Conservation (phyloP, 2,888 invertebrate genomes). For the Trilocha varians region DNA sequence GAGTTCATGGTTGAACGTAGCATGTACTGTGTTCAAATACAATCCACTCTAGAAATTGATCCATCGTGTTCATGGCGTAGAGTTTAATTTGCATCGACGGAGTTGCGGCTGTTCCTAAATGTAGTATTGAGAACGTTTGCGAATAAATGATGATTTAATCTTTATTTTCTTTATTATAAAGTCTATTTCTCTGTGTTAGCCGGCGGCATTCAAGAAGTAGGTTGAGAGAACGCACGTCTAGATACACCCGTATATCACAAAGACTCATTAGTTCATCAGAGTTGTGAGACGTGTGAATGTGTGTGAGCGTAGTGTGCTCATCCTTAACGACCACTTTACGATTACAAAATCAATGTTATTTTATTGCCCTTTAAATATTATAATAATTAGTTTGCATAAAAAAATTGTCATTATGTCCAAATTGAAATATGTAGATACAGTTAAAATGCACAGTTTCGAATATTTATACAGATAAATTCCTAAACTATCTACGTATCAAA, state of each 20-base stretch:
- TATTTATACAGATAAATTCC: too few relatives aligned
- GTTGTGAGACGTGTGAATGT: slow-evolving; percentile 34
- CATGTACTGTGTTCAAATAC: slow-evolving; percentile 53
- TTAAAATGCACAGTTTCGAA: too few relatives aligned
- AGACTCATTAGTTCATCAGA: slow-evolving; percentile 56
- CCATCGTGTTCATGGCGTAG: slow-evolving; percentile 32
- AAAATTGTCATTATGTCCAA: too few relatives aligned
- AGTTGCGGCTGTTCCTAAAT: slow-evolving; percentile 52
- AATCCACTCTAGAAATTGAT: slow-evolving; percentile 26
- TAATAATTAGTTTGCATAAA: too few relatives aligned
- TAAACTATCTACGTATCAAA: too few relatives aligned
- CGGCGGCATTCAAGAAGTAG: slow-evolving; percentile 64
- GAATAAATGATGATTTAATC: slow-evolving; percentile 47
- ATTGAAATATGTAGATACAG: too few relatives aligned
- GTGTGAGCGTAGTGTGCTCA: slow-evolving; percentile 8
- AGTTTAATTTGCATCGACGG: slow-evolving; percentile 41
- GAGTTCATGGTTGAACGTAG: slow-evolving; percentile 71
- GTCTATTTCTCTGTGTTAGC: slow-evolving; percentile 43
- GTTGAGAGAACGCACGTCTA: slow-evolving; percentile 67
- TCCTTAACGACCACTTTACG: slow-evolving; percentile 1
- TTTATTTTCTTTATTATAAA: slow-evolving; percentile 42
- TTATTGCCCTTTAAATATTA: too few relatives aligned
- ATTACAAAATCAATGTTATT: background rate
- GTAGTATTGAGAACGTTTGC: slow-evolving; percentile 58
- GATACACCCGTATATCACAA: slow-evolving; percentile 63